Base-by-base conservation (phyloP, 2,797 vertebrate species). In the Salarias fasciatus region DNA sequence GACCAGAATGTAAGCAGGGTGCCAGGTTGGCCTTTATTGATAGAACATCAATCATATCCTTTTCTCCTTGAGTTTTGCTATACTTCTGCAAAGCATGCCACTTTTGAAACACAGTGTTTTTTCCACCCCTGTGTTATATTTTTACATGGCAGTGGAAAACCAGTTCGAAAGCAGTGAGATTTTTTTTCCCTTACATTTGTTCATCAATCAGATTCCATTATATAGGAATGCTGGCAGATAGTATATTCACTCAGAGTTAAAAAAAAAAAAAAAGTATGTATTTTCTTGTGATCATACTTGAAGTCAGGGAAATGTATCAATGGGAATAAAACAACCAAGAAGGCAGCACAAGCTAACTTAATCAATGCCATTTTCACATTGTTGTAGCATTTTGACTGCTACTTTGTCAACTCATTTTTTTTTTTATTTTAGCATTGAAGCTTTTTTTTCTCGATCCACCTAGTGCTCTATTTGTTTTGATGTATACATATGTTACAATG, bases 151-250 rank as follows among this genome's bases (percentile, higher is more conserved):
- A 62, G 63, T 8, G 7, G 18, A 11, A 61, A 53, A 47, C 43
- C 8, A 28, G 43, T 48, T 42, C 69, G 50, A 53, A 80, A 71
- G 74, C 76, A 82, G 72, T 42, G 1, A 46, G 5, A 14, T 24
- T 44, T 24, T 24, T 44, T 24, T 24, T 48, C 14, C 43, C n/a
- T n/a, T 24, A 24, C 11, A 30, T 6, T 44, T 37, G 14, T 69
- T 75, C 28, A 8, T 53, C 29, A 60, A 53, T 68, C 59, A 63
- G 53, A 58, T 41, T 15, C 7, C 67, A 77, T 81, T 55, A 42
- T 45, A 50, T 29, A 35, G 1, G 4, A 63, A 69, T 37, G 44
- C 36, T 40, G 28, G 18, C 15, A 36, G 24, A 28, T 6, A 63
- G 8, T 69, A 5, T 30, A 55, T 64, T 69, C 62, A 66, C 30